Percentiles rank a stretch among this genome's conserved stretches.
phyloP scores from a whole-genome alignment of 2,888 invertebrate species.

The Fragum whitleyi region DNA sequence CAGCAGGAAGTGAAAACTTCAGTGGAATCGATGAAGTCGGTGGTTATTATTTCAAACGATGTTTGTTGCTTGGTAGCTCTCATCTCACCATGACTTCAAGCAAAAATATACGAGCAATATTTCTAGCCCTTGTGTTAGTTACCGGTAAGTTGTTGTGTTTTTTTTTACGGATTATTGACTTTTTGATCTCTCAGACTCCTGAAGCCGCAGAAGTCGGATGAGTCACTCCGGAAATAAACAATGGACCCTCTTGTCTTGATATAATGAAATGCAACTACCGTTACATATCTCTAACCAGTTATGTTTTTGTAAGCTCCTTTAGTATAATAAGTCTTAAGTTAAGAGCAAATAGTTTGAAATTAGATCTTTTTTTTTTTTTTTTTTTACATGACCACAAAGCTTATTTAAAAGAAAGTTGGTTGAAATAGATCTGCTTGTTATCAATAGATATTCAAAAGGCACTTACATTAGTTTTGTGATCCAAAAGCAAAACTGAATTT shows the following conservation, averaged over 20 bases:
- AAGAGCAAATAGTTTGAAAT: too few species aligned
- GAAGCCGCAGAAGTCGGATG: slow-evolving; percentile 13
- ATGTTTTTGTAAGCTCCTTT: too few species aligned
- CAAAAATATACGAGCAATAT: not conserved
- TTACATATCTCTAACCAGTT: too few species aligned
- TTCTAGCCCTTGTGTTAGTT: not conserved
- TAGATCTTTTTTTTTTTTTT: too few species aligned
- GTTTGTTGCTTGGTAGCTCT: not conserved
- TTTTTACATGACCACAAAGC: too few species aligned
- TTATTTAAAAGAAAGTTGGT: too few species aligned
- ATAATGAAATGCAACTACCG: too few species aligned
- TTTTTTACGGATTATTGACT: not conserved
- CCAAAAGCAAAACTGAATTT: too few species aligned
- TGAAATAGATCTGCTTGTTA: too few species aligned
- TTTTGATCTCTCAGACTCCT: not conserved
- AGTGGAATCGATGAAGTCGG: not conserved
- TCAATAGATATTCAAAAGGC: too few species aligned
- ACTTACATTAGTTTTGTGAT: too few species aligned
- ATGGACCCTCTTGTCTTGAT: slow-evolving; percentile 3
- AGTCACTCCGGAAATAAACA: slow-evolving; percentile 15
- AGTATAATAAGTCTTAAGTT: too few species aligned
- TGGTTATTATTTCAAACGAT: not conserved
- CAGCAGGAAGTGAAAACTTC: slow-evolving; percentile 17
- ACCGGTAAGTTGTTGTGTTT: not conserved
- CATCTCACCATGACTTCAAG: not conserved